These are phyloP conservation scores for Eupithecia pulchellata DNA, from an alignment of 2,888 invertebrate species.

Conservation along the genomic window DNA sequence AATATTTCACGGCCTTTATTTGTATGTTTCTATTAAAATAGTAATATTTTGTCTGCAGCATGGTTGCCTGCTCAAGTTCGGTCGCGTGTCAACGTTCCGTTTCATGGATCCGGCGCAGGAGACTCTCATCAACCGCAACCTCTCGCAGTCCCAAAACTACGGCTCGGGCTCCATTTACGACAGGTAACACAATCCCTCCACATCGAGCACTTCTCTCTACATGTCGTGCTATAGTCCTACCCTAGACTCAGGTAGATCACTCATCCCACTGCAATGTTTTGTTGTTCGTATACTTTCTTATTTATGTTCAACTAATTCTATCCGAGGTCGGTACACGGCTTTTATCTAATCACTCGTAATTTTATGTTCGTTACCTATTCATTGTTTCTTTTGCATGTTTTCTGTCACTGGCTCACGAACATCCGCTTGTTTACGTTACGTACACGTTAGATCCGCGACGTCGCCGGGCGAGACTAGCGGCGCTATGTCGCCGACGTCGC, in stretches of 20 bases:
- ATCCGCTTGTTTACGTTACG: constrained; percentile 80
- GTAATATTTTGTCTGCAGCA: constrained; percentile 81
- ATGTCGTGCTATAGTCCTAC: constrained; percentile 65
- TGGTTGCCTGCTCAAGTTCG: constrained; percentile 94
- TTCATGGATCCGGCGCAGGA: constrained; percentile 94
- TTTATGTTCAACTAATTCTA: constrained; percentile 56
- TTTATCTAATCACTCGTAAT: constrained; percentile 63
- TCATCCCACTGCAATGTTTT: constrained; percentile 60
- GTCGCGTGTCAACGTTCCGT: constrained; percentile 93
- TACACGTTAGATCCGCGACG: constrained; percentile 80
- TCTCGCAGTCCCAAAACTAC: constrained; percentile 89
- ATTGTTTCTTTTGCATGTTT: constrained; percentile 82
- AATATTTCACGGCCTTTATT: too few species aligned
- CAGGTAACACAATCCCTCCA: constrained; percentile 84
- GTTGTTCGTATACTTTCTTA: constrained; percentile 51
- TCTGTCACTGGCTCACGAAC: constrained; percentile 82
- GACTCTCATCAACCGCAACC: constrained; percentile 90
- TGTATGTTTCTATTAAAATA: not conserved
- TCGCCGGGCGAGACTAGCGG: constrained; percentile 75
- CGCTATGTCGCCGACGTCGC: constrained; percentile 77
- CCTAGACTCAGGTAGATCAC: constrained; percentile 52
- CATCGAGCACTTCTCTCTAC: constrained; percentile 39
- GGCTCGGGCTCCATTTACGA: constrained; percentile 93
- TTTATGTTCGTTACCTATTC: constrained; percentile 60
- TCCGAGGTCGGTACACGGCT: constrained; percentile 58